phyloP scores from a whole-genome alignment of 2,888 invertebrate genomes.

The Platycnemis pennipes region DNA sequence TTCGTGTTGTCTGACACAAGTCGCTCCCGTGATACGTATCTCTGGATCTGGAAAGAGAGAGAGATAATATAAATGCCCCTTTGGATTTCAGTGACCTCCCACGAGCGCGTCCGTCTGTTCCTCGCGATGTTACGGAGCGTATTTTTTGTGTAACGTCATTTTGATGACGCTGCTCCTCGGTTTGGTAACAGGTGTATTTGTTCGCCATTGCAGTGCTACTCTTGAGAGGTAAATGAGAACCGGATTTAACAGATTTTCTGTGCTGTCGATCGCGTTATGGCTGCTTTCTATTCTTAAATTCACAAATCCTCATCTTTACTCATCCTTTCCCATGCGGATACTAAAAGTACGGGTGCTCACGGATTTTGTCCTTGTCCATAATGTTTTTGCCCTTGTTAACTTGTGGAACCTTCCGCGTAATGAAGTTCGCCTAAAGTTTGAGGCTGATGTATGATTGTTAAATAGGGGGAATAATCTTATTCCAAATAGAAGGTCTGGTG shows the following conservation, averaged over 20 bases:
- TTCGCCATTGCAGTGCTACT: background rate
- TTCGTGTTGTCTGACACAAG: background rate
- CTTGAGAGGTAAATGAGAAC: no score
- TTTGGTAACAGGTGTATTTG: background rate
- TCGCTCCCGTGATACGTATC: background rate
- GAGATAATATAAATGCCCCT: background rate
- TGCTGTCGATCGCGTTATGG: no score
- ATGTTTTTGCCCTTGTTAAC: background rate
- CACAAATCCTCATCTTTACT: no score
- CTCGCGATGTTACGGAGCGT: background rate
- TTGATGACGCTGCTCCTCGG: background rate
- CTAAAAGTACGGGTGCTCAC: no score
- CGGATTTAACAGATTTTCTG: no score
- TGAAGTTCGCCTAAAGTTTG: background rate
- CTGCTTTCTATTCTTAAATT: no score
- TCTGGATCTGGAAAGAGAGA: background rate
- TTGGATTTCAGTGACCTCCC: background rate
- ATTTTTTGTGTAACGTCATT: background rate
- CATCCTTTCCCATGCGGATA: no score
- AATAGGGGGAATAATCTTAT: background rate
- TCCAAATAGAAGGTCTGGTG: background rate
- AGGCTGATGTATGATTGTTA: slow-evolving; percentile 1
- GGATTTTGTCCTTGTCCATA: background rate
- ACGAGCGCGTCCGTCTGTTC: background rate
- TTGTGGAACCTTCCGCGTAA: background rate